Evolutionary conservation across 2,797 vertebrate species (phyloP), one percentile per base, ranked within the genome.

Genomic region (Tokudaia tokunoshimensis): DNA sequence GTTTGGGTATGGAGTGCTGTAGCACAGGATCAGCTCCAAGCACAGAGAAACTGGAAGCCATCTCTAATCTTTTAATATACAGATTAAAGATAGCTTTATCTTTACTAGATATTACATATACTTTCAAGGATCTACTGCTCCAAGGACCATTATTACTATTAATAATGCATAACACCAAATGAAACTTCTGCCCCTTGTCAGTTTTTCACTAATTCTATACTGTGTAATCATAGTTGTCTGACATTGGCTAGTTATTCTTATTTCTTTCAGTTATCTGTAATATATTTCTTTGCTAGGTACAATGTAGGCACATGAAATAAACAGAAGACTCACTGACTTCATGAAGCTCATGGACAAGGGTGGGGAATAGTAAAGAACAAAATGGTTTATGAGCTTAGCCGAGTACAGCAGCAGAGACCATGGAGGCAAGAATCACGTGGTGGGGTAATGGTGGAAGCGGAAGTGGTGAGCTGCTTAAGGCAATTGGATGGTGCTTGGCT

Each of bases 191-290:
- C 55, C 34, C 31, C 31, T 89, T 57, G 11, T 67, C 57, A 72
- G 9, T 81, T 94, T 61, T 59, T 61, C 50, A 44, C 81, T 92
- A 17, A 13, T n/a, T 72, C 65, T 94, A 26, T 74, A 70, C 61
- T 74, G 17, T 50, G 26, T 61, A 87, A 52, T 20, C n/a, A 24
- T 24, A n/a, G n/a, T 74, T 92, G 67, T 41, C 55, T 50, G 34
- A 83, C 20, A 52, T 76, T 90, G 31, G 57, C 89, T 89, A 37
- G 37, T 44, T 96, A n/a, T n/a, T n/a, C n/a, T n/a, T n/a, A n/a
- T n/a, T n/a, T n/a, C n/a, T n/a, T n/a, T n/a, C n/a, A n/a, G n/a
- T n/a, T n/a, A n/a, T n/a, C n/a, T n/a, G n/a, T n/a, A n/a, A n/a
- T n/a, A n/a, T n/a, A n/a, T n/a, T n/a, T n/a, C n/a, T n/a, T n/a